phyloP scores from a whole-genome alignment of 2,888 invertebrate species.

The Eilema caniola region DNA sequence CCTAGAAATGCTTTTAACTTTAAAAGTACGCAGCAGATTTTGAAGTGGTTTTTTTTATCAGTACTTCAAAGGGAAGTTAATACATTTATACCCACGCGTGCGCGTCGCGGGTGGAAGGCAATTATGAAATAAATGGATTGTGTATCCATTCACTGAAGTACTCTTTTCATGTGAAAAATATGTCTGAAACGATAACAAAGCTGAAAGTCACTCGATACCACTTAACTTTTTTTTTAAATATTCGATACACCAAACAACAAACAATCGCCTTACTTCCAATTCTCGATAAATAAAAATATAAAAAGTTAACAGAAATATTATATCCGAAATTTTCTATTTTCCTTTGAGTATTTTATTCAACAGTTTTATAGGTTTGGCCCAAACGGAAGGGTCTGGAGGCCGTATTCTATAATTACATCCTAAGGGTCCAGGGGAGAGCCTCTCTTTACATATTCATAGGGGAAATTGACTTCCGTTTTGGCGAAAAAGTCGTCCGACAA shows the following conservation, averaged over 20 bases:
- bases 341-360: constrained; percentile 49
- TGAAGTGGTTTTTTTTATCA: too few species aligned
- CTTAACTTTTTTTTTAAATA: neutral
- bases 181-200: neutral
- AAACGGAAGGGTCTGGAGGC: constrained; percentile 45
- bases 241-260: neutral
- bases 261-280: neutral
- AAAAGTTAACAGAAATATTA: constrained; percentile 23
- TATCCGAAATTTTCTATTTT: constrained; percentile 31
- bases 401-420: constrained; percentile 54
- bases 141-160: too few species aligned
- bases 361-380: constrained; percentile 41
- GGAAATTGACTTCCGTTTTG: constrained; percentile 55
- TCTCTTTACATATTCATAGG: constrained; percentile 54
- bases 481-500: constrained; percentile 26
- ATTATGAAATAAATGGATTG: too few species aligned
- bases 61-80: too few species aligned
- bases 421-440: constrained; percentile 39
- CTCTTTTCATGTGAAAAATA: too few species aligned
- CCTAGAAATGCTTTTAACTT: too few species aligned
- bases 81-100: too few species aligned
- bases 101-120: too few species aligned
- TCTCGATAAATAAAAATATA: neutral
- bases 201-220: neutral
- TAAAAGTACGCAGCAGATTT: too few species aligned